Conservation (phyloP, 2,888 invertebrate species). For the Microdon myrmicae region DNA sequence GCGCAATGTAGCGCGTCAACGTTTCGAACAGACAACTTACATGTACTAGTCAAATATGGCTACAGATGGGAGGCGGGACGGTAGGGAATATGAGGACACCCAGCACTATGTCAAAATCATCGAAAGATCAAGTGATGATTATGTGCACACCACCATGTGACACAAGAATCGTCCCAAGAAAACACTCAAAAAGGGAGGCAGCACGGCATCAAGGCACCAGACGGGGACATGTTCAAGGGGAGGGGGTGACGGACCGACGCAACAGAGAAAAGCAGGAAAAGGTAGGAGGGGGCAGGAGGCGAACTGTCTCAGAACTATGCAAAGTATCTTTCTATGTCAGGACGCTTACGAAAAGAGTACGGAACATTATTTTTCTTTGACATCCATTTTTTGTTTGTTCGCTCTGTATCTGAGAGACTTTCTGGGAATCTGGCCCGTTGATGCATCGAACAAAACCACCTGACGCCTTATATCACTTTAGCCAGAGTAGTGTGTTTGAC, state of each 20-base stretch:
- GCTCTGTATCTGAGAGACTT: slow-evolving; percentile 1
- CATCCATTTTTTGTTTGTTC: slow-evolving; percentile 12
- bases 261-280: not conserved
- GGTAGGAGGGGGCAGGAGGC: slow-evolving; percentile 17
- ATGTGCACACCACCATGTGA: slow-evolving; percentile 47
- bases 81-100: slow-evolving; percentile 5
- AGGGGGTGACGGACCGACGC: not conserved
- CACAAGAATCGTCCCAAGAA: slow-evolving; percentile 17
- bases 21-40: slow-evolving; percentile 41
- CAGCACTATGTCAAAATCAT: slow-evolving; percentile 51
- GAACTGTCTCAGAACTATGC: slow-evolving; percentile 34
- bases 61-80: slow-evolving; percentile 3
- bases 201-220: too few species aligned
- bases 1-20: slow-evolving; percentile 43
- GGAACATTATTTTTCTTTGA: slow-evolving; percentile 36
- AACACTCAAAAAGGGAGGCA: too few species aligned
- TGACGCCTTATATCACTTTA: slow-evolving; percentile 64
- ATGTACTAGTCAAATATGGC: slow-evolving; percentile 39
- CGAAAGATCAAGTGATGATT: slow-evolving; percentile 52
- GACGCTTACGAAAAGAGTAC: slow-evolving; percentile 24
- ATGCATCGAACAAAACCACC: slow-evolving; percentile 56
- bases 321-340: slow-evolving; percentile 39
- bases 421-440: slow-evolving; percentile 25
- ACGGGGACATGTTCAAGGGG: too few species aligned
- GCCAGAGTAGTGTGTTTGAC: slow-evolving; percentile 58